Evolutionary conservation across 1,140 invertebrate species (phyloP), one percentile per base, ranked within the genome.

Genomic region (Augochlora pura): DNA sequence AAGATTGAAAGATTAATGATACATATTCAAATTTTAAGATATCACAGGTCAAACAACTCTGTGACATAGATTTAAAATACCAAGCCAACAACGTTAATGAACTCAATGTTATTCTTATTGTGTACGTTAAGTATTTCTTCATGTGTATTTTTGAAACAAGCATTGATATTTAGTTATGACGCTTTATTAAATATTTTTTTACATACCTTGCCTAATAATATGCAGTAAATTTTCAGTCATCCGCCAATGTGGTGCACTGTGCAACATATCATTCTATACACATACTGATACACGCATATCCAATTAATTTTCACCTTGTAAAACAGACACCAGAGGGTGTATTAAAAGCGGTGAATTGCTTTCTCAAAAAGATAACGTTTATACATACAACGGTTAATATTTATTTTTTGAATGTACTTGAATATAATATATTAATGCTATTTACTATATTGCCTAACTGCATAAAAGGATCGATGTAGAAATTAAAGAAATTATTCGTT

Each of bases 171-270:
- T 72, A 57, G n/a, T 10, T 62, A 25, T 1, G 25, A 5, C 21
- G 39, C 5, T 72, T 77, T 54, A 42, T 64, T 38, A 52, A 39
- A 46, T 46, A 52, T 23, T 27, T 69, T n/a, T 18, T 74, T 25
- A n/a, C n/a, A n/a, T 77, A 84, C 52, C 73, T 77, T 59, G 78
- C 52, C 78, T 72, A 84, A 70, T 70, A 77, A 66, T 72, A 71
- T 60, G 42, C 70, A 27, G 46, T 63, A 60, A 80, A 85, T 72
- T 81, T 82, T 59, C 64, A 77, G 69, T 81, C 70, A 85, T 84
- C 73, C 83, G 76, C 83, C 73, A 85, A 85, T 69, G 77, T 80
- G 73, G 71, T 75, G 49, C 83, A 79, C 72, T 25, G 77, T 77
- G 82, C 64, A 76, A 71, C 63, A 75, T 79, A 77, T 77, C 65